Conservation (phyloP, 2,888 invertebrate genomes). For the Amiota minor region DNA sequence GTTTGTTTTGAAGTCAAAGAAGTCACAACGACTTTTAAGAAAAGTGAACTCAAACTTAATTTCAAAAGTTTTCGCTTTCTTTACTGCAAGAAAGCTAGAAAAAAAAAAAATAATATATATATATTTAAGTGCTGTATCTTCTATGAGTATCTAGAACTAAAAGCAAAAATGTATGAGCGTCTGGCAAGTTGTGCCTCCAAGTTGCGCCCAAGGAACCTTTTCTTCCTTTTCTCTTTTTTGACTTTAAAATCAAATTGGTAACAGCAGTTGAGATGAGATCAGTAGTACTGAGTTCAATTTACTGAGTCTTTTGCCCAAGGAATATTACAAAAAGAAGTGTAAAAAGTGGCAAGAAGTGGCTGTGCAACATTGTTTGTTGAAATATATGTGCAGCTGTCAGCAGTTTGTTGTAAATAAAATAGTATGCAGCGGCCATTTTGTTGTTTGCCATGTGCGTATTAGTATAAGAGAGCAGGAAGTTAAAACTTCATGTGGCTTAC, state of each 20-base stretch:
- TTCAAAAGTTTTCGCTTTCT: slow-evolving; percentile 36
- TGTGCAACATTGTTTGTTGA: slow-evolving; percentile 20
- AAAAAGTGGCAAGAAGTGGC: neutral
- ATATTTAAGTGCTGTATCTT: slow-evolving; percentile 66
- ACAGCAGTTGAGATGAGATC: no score
- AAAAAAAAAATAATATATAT: slow-evolving; percentile 56
- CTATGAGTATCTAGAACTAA: slow-evolving; percentile 40
- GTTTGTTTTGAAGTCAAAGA: neutral
- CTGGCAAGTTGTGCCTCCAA: slow-evolving; percentile 44
- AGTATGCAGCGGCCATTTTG: slow-evolving; percentile 16
- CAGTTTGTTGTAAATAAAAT: slow-evolving; percentile 11
- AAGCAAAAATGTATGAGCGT: slow-evolving; percentile 59
- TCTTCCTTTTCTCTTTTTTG: neutral
- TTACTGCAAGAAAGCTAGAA: neutral
- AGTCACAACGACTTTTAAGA: neutral
- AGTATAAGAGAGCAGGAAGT: neutral
- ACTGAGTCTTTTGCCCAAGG: neutral
- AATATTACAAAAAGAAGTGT: neutral
- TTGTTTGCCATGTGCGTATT: neutral
- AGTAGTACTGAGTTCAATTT: no score
- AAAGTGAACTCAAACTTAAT: slow-evolving; percentile 55
- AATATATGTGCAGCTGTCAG: slow-evolving; percentile 27
- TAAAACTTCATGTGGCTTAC: no score
- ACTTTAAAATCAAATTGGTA: slow-evolving; percentile 24
- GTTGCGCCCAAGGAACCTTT: slow-evolving; percentile 47